A percentile compares a stretch with the other conserved stretches of the same genome.
These are phyloP conservation scores for Papilio polytes DNA, from an alignment of 1,140 invertebrate genomes.

Conservation along the genomic window DNA sequence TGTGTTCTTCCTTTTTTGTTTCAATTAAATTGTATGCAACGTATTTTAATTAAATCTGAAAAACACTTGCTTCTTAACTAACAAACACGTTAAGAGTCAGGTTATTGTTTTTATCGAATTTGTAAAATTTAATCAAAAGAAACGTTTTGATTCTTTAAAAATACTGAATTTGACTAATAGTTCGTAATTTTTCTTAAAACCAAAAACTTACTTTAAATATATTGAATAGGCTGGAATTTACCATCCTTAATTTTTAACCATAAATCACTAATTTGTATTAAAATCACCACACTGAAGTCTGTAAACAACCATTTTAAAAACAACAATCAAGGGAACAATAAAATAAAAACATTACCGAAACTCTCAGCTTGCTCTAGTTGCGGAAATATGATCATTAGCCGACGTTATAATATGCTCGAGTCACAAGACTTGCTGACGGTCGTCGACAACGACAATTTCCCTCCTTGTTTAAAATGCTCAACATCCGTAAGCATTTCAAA, in stretches of 20 bases:
- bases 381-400: conserved; percentile 21
- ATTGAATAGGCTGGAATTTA: too few relatives aligned
- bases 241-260: too few relatives aligned
- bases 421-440: conserved; percentile 20
- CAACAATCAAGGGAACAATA: not conserved
- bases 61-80: not conserved
- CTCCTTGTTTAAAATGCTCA: conserved; percentile 32
- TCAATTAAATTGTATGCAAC: not conserved
- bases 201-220: too few relatives aligned
- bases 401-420: conserved; percentile 29
- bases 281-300: not conserved
- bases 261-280: not conserved
- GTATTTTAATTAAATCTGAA: not conserved
- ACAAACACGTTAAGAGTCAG: too few relatives aligned
- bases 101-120: too few relatives aligned
- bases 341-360: not conserved
- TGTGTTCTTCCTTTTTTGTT: not conserved
- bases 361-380: not conserved
- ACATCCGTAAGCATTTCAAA: not conserved
- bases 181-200: too few relatives aligned
- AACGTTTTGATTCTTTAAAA: too few relatives aligned
- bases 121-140: too few relatives aligned
- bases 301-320: not conserved
- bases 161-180: too few relatives aligned
- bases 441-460: conserved; percentile 34